Conservation (phyloP, 1,140 invertebrate genomes). For the Anoplophora glabripennis region DNA sequence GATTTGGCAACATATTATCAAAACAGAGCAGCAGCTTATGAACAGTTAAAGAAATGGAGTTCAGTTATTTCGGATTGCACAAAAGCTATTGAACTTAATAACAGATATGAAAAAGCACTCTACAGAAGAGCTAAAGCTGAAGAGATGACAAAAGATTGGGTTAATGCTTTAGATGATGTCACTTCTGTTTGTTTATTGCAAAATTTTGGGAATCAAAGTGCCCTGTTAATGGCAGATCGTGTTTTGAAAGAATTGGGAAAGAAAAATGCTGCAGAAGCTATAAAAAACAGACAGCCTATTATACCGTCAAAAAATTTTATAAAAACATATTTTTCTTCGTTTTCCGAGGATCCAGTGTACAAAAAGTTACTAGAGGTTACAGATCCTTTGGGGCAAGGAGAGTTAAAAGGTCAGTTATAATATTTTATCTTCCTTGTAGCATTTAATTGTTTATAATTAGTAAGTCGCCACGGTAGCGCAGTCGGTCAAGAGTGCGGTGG, state of each 20-base stretch:
- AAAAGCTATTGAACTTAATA: conserved; percentile 80
- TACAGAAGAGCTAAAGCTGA: conserved; percentile 74
- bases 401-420: conserved; percentile 32
- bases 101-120: conserved; percentile 87
- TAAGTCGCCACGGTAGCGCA: too few species aligned
- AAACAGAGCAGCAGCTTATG: conserved; percentile 92
- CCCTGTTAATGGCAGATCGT: conserved; percentile 78
- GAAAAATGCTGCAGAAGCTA: conserved; percentile 67
- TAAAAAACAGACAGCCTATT: conserved; percentile 64
- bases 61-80: conserved; percentile 84
- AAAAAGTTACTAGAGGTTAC: conserved; percentile 39
- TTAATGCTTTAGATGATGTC: conserved; percentile 83
- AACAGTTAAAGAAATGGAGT: conserved; percentile 84
- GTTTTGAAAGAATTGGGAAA: conserved; percentile 77
- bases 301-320: conserved; percentile 84
- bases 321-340: conserved; percentile 81
- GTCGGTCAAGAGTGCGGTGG: too few species aligned
- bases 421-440: background rate
- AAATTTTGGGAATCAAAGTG: conserved; percentile 76
- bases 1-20: conserved; percentile 91
- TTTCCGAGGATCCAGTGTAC: conserved; percentile 75
- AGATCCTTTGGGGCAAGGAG: conserved; percentile 39
- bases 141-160: conserved; percentile 74
- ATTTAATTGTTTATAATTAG: too few species aligned
- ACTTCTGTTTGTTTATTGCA: conserved; percentile 90